Conservation (phyloP, 1,140 invertebrate species). For the Apis laboriosa region DNA sequence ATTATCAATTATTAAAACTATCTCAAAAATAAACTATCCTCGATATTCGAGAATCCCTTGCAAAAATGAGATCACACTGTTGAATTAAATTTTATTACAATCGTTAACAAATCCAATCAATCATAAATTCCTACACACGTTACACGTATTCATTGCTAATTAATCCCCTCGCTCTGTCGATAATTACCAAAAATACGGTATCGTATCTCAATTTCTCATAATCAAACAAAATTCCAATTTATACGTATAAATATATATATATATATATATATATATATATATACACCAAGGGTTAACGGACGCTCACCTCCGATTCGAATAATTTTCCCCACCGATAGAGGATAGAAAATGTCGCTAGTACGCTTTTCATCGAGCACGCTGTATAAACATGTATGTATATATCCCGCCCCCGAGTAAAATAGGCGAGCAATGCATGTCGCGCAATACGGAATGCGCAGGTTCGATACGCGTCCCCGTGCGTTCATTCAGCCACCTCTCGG, state of each 20-base stretch:
- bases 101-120: too few relatives aligned
- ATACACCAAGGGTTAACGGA: not conserved
- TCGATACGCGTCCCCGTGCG: constrained; percentile 42
- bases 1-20: too few relatives aligned
- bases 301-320: not conserved
- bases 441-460: constrained; percentile 51
- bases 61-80: too few relatives aligned
- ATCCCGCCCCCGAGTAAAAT: constrained; percentile 39
- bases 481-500: constrained; percentile 47
- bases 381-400: constrained; percentile 42
- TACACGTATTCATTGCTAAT: too few relatives aligned
- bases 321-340: constrained; percentile 6
- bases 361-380: constrained; percentile 32
- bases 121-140: too few relatives aligned
- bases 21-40: too few relatives aligned
- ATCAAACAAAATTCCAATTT: not conserved
- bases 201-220: not conserved
- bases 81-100: too few relatives aligned
- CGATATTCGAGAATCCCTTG: too few relatives aligned
- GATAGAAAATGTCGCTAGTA: constrained; percentile 26
- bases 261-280: too few relatives aligned
- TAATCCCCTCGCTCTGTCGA: too few relatives aligned
- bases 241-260: too few relatives aligned
- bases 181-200: too few relatives aligned
- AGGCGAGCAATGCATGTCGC: constrained; percentile 53